Percentiles rank a stretch among this genome's conserved stretches.
phyloP scores from a whole-genome alignment of 2,797 vertebrate species.

The Cygnus olor region DNA sequence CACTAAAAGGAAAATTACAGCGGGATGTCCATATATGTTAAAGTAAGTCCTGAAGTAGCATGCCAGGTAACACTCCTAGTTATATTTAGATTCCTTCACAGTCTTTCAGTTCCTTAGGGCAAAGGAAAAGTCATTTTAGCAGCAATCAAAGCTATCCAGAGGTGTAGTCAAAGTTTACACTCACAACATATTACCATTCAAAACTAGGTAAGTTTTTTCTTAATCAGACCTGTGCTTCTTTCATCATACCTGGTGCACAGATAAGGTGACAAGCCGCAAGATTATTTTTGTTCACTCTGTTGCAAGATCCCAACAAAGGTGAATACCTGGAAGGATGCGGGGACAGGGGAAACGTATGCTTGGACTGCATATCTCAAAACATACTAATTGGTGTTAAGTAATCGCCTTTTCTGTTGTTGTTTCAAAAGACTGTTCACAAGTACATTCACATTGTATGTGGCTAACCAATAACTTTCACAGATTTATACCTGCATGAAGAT shows the following conservation, averaged over 20 bases:
- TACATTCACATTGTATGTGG: not conserved
- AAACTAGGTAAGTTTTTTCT: not conserved
- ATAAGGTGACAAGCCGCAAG: not conserved
- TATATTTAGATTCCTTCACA: not conserved
- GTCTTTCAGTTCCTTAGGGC: not conserved
- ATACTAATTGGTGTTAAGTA: not conserved
- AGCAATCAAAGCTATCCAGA: not conserved
- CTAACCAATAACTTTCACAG: not conserved
- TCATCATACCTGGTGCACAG: not conserved
- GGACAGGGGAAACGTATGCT: not conserved
- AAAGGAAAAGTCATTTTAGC: not conserved
- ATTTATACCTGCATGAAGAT: not conserved
- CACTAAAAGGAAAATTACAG: not conserved
- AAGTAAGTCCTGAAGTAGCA: not conserved
- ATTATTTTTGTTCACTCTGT: not conserved
- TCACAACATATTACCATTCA: not conserved
- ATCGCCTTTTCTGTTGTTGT: not conserved
- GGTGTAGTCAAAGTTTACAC: not conserved
- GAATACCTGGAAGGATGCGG: not conserved
- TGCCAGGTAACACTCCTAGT: not conserved
- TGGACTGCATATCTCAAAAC: not conserved
- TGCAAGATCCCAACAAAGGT: not conserved
- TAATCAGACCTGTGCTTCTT: not conserved
- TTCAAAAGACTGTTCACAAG: not conserved
- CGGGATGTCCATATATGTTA: not conserved